These are phyloP conservation scores for Malachius bipustulatus DNA, from an alignment of 2,888 invertebrate species.

Conservation along the genomic window DNA sequence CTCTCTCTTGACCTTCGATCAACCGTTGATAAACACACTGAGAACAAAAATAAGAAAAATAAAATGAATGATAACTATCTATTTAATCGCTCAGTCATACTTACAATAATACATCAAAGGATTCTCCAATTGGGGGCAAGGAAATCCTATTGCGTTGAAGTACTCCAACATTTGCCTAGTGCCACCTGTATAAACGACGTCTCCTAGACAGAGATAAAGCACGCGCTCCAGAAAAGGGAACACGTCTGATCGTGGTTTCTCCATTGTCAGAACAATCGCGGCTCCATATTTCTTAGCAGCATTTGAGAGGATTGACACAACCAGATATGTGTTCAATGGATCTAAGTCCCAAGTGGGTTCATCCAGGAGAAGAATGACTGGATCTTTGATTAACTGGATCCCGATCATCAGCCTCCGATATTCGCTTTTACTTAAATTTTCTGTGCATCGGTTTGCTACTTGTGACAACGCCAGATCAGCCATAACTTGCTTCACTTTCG, in stretches of 20 bases:
- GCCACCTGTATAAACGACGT: constrained; percentile 84
- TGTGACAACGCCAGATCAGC: constrained; percentile 89
- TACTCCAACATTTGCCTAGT: constrained; percentile 89
- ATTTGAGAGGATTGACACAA: constrained; percentile 87
- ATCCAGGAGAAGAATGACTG: constrained; percentile 77
- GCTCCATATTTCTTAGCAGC: constrained; percentile 82
- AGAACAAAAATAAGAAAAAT: constrained; percentile 19
- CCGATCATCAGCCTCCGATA: constrained; percentile 83
- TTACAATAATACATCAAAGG: constrained; percentile 95
- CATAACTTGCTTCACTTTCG: constrained; percentile 83
- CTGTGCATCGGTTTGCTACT: constrained; percentile 73
- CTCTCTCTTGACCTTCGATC: constrained; percentile 76
- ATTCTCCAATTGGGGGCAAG: constrained; percentile 93
- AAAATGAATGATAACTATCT: background rate
- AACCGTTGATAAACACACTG: constrained; percentile 66
- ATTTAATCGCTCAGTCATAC: constrained; percentile 36
- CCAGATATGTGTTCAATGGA: constrained; percentile 87
- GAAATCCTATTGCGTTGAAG: constrained; percentile 90
- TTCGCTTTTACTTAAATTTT: constrained; percentile 78
- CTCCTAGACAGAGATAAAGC: constrained; percentile 79
- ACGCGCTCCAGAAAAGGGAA: constrained; percentile 91
- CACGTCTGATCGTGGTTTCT: constrained; percentile 88
- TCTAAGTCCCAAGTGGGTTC: constrained; percentile 93
- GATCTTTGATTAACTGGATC: constrained; percentile 80
- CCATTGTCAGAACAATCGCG: constrained; percentile 82